A percentile compares a stretch with the other conserved stretches of the same genome.
Evolutionary conservation across 1,140 invertebrate species (phyloP).

Genomic region (Papilio polytes): DNA sequence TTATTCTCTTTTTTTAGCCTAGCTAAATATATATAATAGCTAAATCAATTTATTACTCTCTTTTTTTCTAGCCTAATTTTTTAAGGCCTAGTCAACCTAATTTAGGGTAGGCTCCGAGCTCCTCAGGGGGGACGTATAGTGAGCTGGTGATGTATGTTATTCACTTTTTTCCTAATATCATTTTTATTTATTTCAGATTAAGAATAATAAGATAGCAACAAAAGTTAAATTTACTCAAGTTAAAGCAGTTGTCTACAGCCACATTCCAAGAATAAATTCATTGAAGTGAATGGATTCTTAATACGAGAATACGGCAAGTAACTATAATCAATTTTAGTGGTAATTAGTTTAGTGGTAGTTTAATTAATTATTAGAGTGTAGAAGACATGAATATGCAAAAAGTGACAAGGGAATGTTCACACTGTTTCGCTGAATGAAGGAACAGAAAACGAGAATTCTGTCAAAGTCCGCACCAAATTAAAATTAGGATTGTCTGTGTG

Average conservation of each 20-base stretch:
- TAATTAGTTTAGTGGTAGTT: neutral
- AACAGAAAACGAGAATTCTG: neutral
- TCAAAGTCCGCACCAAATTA: too few species aligned
- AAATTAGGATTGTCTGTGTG: too few species aligned
- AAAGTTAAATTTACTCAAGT: neutral
- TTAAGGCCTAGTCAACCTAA: too few species aligned
- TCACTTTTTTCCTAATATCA: too few species aligned
- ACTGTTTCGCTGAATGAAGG: neutral
- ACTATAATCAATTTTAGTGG: neutral
- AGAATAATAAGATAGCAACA: neutral
- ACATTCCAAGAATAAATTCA: neutral
- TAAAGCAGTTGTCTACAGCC: neutral
- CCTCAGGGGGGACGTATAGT: too few species aligned
- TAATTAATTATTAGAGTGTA: neutral
- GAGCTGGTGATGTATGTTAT: too few species aligned
- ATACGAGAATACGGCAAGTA: neutral
- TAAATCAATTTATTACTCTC: too few species aligned
- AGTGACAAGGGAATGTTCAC: neutral
- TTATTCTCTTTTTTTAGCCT: too few species aligned
- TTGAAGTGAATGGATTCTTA: neutral
- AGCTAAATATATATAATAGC: too few species aligned
- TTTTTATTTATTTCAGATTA: neutral
- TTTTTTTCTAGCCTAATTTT: too few species aligned
- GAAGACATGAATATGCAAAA: neutral
- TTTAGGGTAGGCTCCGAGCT: too few species aligned